phyloP scores from a whole-genome alignment of 2,797 vertebrate genomes.

The Echiichthys vipera region DNA sequence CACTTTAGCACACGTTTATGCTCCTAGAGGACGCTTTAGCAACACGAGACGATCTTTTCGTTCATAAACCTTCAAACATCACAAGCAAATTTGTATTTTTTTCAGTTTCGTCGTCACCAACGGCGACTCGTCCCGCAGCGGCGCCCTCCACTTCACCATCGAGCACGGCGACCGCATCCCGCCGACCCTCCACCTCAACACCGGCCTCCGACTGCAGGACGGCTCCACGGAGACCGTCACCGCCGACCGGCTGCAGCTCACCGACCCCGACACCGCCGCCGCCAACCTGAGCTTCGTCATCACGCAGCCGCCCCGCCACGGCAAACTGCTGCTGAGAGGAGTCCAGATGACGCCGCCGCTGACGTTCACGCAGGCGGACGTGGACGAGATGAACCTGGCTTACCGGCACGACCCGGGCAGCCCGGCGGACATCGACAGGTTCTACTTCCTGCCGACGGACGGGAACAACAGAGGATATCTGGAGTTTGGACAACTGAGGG shows the following conservation, averaged over 20 bases:
- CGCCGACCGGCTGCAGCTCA: slow-evolving; percentile 73
- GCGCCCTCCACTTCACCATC: slow-evolving; percentile 69
- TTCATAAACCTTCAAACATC: too few relatives aligned
- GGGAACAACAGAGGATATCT: slow-evolving; percentile 78
- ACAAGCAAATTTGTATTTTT: too few relatives aligned
- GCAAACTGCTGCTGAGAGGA: slow-evolving; percentile 76
- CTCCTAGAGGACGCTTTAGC: too few relatives aligned
- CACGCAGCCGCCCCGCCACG: slow-evolving; percentile 71
- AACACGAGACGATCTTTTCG: too few relatives aligned
- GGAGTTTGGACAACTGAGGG: slow-evolving; percentile 79
- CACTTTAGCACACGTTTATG: too few relatives aligned
- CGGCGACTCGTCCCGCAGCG: slow-evolving; percentile 67
- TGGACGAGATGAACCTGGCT: slow-evolving; percentile 76
- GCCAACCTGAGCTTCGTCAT: slow-evolving; percentile 74
- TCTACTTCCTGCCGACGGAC: slow-evolving; percentile 82
- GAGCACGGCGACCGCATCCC: slow-evolving; percentile 75
- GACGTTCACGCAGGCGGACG: slow-evolving; percentile 79
- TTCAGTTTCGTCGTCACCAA: slow-evolving; percentile 85
- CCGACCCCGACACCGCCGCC: slow-evolving; percentile 76
- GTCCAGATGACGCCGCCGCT: slow-evolving; percentile 17
- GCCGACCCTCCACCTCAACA: slow-evolving; percentile 73
- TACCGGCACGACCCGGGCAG: slow-evolving; percentile 73
- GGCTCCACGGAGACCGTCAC: slow-evolving; percentile 61
- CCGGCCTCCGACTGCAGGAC: slow-evolving; percentile 73
- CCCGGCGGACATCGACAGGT: slow-evolving; percentile 66